A percentile compares a stretch with the other conserved stretches of the same genome.
phyloP scores from a whole-genome alignment of 2,113 vertebrate species.

The Amphilophus citrinellus region DNA sequence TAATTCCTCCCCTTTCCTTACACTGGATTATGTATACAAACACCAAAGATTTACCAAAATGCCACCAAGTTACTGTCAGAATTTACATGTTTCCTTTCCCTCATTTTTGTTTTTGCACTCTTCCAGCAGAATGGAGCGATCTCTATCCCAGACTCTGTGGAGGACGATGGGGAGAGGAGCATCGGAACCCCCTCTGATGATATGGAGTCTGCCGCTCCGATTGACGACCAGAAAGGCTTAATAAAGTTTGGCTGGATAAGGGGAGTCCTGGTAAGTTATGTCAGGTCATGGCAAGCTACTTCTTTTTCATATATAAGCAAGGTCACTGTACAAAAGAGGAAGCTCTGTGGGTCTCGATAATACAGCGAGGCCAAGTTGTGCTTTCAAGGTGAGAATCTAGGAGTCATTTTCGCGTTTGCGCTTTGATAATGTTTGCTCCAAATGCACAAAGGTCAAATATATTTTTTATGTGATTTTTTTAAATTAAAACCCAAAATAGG shows the following conservation, averaged over 20 bases:
- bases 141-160: conserved; percentile 73
- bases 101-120: not conserved
- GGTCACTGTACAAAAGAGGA: not conserved
- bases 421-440: not conserved
- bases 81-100: not conserved
- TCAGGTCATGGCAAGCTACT: not conserved
- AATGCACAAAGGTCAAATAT: not conserved
- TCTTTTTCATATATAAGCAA: conserved; percentile 10
- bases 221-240: conserved; percentile 75
- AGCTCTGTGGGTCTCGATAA: not conserved
- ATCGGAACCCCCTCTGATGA: conserved; percentile 84
- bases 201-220: conserved; percentile 75
- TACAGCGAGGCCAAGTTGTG: not conserved
- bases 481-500: not conserved
- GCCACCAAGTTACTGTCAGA: not conserved
- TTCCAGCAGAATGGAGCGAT: conserved; percentile 81
- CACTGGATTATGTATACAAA: not conserved
- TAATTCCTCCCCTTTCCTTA: not conserved
- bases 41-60: not conserved
- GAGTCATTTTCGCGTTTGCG: conserved; percentile 4
- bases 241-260: conserved; percentile 99
- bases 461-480: not conserved
- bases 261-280: conserved; percentile 94
- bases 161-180: conserved; percentile 83
- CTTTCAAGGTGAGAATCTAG: not conserved